phyloP scores from a whole-genome alignment of 1,140 invertebrate genomes.

The Arion vulgaris region DNA sequence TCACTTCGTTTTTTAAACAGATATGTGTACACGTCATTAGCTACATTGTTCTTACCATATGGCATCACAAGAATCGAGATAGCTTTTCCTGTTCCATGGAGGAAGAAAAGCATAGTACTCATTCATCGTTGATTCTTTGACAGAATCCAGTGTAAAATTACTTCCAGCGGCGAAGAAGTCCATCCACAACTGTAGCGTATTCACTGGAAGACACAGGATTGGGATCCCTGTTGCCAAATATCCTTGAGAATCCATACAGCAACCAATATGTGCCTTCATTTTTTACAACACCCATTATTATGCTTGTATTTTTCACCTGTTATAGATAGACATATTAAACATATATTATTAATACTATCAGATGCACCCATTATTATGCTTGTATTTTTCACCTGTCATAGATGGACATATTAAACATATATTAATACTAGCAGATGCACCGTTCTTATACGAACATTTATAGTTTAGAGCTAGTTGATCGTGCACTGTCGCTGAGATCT shows the following conservation, averaged over 20 bases:
- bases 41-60: too few species aligned
- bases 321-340: too few species aligned
- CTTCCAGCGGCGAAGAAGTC: neutral
- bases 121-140: neutral
- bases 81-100: neutral
- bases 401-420: neutral
- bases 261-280: constrained; percentile 9
- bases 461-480: neutral
- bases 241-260: neutral
- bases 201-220: neutral
- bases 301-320: neutral
- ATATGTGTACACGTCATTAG: too few species aligned
- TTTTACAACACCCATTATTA: constrained; percentile 4
- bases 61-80: neutral
- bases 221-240: neutral
- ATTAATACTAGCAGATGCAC: neutral
- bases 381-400: constrained; percentile 6
- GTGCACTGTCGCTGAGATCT: too few species aligned
- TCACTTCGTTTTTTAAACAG: too few species aligned
- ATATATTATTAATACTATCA: neutral
- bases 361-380: neutral
- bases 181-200: neutral
- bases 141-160: neutral
- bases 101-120: neutral
- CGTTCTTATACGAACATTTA: neutral